phyloP scores from a whole-genome alignment of 1,140 invertebrate species.

The Drosophila ogumai region DNA sequence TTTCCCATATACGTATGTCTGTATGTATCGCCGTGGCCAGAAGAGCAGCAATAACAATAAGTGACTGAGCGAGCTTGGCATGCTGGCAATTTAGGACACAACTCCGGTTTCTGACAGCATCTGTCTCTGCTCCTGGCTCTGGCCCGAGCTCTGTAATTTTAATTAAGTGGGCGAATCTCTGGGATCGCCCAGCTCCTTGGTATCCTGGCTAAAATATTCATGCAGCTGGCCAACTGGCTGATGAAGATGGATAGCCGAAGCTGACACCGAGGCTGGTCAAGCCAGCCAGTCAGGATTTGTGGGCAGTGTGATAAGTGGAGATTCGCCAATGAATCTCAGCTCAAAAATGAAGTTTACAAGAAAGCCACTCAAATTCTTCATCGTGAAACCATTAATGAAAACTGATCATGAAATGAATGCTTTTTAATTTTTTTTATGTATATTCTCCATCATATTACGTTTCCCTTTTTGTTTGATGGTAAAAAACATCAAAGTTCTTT shows the following conservation, averaged over 20 bases:
- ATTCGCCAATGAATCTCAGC: conserved; percentile 5
- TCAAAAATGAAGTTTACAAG: conserved; percentile 9
- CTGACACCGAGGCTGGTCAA: conserved; percentile 32
- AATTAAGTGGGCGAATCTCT: conserved; percentile 51
- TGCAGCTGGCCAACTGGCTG: conserved; percentile 34
- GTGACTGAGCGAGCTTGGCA: conserved; percentile 23
- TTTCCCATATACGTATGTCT: conserved; percentile 10
- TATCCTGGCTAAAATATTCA: conserved; percentile 50
- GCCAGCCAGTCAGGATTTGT: conserved; percentile 33
- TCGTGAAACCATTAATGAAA: not conserved
- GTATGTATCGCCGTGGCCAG: conserved; percentile 2
- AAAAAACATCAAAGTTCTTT: not conserved
- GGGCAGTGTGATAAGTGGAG: conserved; percentile 42
- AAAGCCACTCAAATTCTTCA: not conserved
- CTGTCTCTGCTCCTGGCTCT: conserved; percentile 12
- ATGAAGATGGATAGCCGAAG: conserved; percentile 58
- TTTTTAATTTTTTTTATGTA: no score
- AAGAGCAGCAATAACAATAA: conserved; percentile 39
- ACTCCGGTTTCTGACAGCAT: conserved; percentile 28
- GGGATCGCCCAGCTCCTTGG: conserved; percentile 13
- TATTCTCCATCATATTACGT: no score
- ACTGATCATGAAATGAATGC: not conserved
- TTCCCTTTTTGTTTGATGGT: not conserved
- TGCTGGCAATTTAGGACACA: conserved; percentile 44
- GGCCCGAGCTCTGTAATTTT: conserved; percentile 47